Base-by-base conservation (phyloP, 2,888 invertebrate genomes). In the Tetanocera ferruginea region DNA sequence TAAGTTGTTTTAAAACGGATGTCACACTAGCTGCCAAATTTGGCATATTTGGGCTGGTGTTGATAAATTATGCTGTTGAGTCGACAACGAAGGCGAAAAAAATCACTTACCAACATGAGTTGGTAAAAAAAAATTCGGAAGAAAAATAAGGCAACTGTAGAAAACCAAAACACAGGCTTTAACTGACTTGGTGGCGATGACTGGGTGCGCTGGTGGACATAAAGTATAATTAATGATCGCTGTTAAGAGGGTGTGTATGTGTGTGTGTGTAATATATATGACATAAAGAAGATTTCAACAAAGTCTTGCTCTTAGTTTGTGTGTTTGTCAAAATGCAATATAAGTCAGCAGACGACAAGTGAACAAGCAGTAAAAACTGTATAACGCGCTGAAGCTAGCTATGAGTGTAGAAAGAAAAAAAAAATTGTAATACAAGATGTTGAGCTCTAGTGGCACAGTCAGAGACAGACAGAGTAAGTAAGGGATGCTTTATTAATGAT, bases 201-300 rank as follows among this genome's bases (percentile, higher is more conserved):
- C 31, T 31, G 14, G 31, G 2, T 17, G 11, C n/a, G 14, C 6
- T 64, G 64, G 49, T 49, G 49, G 19, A 14, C 60, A 43, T 11
- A 60, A 57, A 60, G 37, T 72, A 60, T 72, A 72, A 72, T 72
- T 72, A 72, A 72, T 72, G 57, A 72, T 60, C 43, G 19, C 19
- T 19, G 34, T 19, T 71, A 55, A 71, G 55, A 71, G 71, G 28
- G 69, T 51, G 51, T 51, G 6, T 51, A 37, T 19, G 34, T 34
- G 25, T 28, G 4, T 9, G 25, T 62, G 52, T n/a, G 17, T n/a
- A 52, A 52, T 14, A n/a, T 3, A 9, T 9, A 19, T n/a, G 34
- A 11, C n/a, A 2, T 31, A 34, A n/a, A 66, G 34, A 34, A 37
- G 17, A 5, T 34, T n/a, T 67, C 5, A 3, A 4, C 23, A 5